Conservation (phyloP, 2,113 vertebrate genomes). For the Lagopus muta region DNA sequence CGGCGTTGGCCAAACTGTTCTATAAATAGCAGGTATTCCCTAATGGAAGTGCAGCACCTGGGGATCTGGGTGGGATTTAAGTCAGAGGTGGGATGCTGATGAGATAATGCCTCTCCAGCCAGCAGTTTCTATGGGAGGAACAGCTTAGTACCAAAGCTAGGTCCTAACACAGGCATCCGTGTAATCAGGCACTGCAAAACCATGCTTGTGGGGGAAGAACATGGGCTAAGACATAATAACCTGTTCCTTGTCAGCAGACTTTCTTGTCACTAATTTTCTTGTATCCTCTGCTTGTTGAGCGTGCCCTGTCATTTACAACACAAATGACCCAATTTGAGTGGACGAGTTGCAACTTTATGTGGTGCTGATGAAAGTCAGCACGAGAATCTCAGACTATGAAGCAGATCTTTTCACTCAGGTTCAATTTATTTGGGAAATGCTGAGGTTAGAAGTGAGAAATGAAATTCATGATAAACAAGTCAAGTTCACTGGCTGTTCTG, state of each 20-base stretch:
- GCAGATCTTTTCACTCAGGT: not conserved
- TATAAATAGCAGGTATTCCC: not conserved
- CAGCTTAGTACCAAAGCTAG: not conserved
- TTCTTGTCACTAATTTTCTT: not conserved
- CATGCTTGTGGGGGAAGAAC: not conserved
- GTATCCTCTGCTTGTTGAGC: not conserved
- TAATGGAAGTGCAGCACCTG: not conserved
- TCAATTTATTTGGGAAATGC: not conserved
- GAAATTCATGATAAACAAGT: not conserved
- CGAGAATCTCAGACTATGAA: not conserved
- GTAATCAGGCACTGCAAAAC: not conserved
- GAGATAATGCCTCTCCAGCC: not conserved
- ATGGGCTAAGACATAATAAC: not conserved
- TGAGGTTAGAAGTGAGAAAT: not conserved
- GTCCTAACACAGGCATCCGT: not conserved
- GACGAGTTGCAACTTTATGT: conserved; percentile 16
- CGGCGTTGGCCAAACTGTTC: not conserved
- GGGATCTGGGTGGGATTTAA: not conserved
- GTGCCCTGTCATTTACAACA: not conserved
- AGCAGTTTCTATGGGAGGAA: not conserved
- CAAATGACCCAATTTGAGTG: conserved; percentile 32
- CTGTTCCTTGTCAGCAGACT: no score
- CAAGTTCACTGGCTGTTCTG: not conserved
- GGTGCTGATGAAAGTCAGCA: not conserved
- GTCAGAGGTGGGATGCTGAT: not conserved